A percentile compares a stretch with the other conserved stretches of the same genome.
Conservation (phyloP, 2,888 invertebrate genomes). For the Fabriciana adippe region DNA sequence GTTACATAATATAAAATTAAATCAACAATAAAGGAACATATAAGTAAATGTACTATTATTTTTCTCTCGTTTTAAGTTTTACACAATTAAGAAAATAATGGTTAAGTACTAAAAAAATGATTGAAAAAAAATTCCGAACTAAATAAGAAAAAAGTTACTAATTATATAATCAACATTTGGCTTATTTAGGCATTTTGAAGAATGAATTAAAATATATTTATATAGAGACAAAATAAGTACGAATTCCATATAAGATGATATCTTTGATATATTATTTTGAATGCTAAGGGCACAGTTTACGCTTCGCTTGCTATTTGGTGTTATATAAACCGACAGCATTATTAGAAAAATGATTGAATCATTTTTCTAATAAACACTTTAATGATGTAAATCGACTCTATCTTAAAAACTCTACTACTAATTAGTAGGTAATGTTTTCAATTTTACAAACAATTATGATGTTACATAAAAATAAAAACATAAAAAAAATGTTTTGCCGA, state of each 20-base stretch:
- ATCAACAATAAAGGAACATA: neutral
- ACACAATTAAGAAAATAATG: neutral
- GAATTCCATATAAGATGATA: too few relatives aligned
- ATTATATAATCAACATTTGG: neutral
- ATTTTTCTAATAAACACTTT: too few relatives aligned
- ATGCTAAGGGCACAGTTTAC: too few relatives aligned
- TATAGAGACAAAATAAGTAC: too few relatives aligned
- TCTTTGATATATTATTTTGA: too few relatives aligned
- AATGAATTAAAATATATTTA: too few relatives aligned
- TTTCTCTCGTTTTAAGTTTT: neutral
- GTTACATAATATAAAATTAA: constrained; percentile 5
- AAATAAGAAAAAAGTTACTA: neutral
- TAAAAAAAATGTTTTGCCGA: neutral
- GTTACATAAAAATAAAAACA: neutral
- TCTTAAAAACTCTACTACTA: neutral
- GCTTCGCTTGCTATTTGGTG: too few relatives aligned
- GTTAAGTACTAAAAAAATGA: neutral
- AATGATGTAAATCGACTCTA: too few relatives aligned
- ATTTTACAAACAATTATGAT: neutral
- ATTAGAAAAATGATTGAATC: too few relatives aligned
- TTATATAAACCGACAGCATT: too few relatives aligned
- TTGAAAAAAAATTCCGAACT: too few relatives aligned
- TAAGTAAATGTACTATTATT: too few relatives aligned
- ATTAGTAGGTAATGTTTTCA: constrained; percentile 3
- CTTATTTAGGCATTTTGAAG: neutral